Evolutionary conservation across 2,797 vertebrate species (phyloP).

Genomic region (Thunnus albacares): DNA sequence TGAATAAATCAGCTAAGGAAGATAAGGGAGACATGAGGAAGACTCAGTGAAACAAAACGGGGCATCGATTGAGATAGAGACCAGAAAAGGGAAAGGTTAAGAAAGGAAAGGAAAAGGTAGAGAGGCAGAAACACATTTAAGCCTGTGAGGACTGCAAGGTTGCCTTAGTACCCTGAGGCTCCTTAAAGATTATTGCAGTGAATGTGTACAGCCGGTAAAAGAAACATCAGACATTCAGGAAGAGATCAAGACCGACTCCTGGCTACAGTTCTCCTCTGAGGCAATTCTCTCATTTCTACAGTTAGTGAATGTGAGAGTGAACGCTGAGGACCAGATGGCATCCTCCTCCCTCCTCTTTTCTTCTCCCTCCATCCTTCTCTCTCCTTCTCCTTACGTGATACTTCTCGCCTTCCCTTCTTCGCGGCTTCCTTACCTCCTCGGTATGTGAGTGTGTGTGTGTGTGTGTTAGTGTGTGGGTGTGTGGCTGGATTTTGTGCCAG

Average conservation of each 20-base stretch:
- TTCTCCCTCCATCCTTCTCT: constrained; percentile 55
- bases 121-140: constrained; percentile 8
- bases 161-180: constrained; percentile 26
- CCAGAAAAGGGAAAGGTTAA: background rate
- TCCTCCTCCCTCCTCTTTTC: constrained; percentile 53
- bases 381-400: constrained; percentile 50
- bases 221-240: constrained; percentile 64
- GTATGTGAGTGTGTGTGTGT: constrained; percentile 46
- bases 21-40: constrained; percentile 9
- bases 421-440: constrained; percentile 72
- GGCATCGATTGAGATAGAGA: background rate
- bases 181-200: constrained; percentile 33
- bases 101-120: background rate
- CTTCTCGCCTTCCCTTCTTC: constrained; percentile 74
- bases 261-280: constrained; percentile 54
- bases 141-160: constrained; percentile 26
- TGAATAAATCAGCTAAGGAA: constrained; percentile 29
- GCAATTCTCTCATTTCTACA: constrained; percentile 59
- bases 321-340: constrained; percentile 81
- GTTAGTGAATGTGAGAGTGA: constrained; percentile 63
- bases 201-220: constrained; percentile 53
- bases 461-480: constrained; percentile 59
- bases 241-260: constrained; percentile 60
- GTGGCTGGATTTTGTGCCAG: constrained; percentile 73
- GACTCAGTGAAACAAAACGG: background rate